Conservation (phyloP, 1,140 invertebrate species). For the Drosophila pandora region DNA sequence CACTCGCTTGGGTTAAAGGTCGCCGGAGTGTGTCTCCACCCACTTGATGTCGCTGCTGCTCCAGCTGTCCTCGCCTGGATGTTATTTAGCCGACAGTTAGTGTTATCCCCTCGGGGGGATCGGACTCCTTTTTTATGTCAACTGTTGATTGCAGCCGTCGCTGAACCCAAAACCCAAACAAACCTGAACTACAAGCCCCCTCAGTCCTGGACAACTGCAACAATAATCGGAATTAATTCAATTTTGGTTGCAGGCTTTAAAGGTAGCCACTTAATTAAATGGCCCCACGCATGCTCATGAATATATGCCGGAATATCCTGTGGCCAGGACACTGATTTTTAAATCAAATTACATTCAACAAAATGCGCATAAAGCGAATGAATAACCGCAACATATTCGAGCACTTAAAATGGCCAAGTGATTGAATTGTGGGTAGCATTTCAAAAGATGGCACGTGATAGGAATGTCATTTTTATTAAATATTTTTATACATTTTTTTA, state of each 20-base stretch:
- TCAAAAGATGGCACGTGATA: constrained; percentile 13
- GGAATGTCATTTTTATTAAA: not conserved
- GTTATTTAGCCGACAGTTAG: constrained; percentile 45
- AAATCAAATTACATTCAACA: constrained; percentile 76
- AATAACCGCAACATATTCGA: constrained; percentile 74
- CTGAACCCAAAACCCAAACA: not conserved
- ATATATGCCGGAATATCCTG: constrained; percentile 41
- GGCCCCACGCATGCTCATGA: constrained; percentile 25
- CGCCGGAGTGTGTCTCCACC: constrained; percentile 41
- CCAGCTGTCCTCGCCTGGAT: constrained; percentile 32
- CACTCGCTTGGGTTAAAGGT: constrained; percentile 60
- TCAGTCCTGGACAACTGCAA: constrained; percentile 13
- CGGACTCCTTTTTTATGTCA: constrained; percentile 39
- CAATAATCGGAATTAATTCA: constrained; percentile 62
- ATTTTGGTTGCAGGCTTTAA: constrained; percentile 61
- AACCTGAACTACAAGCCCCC: not conserved
- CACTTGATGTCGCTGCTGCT: constrained; percentile 54
- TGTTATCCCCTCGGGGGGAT: constrained; percentile 18
- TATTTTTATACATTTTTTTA: not conserved
- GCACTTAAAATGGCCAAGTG: constrained; percentile 77
- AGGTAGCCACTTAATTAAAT: constrained; percentile 72
- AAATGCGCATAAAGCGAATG: constrained; percentile 74
- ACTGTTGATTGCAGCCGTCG: constrained; percentile 56
- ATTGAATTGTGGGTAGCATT: constrained; percentile 66
- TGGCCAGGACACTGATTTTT: constrained; percentile 42